phyloP scores from a whole-genome alignment of 1,140 invertebrate genomes.

The Drosophila pallidifrons region DNA sequence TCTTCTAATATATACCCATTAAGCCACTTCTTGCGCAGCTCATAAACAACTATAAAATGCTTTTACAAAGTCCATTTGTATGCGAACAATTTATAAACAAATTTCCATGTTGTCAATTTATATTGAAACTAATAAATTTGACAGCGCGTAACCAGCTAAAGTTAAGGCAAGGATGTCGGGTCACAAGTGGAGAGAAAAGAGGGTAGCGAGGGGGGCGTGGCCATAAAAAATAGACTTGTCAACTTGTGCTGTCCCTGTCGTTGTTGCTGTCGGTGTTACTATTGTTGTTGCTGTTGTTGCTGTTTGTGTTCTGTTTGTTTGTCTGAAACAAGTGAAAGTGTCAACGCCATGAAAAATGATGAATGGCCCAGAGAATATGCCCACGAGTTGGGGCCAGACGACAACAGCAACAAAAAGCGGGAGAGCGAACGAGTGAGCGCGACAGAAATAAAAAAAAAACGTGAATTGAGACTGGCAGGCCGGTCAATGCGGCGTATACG shows the following conservation, averaged over 20 bases:
- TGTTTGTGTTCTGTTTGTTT: slow-evolving; percentile 60
- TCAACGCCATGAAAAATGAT: slow-evolving; percentile 79
- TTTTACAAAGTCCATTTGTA: not conserved
- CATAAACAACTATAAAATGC: not conserved
- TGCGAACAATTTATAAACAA: slow-evolving; percentile 61
- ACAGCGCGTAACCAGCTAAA: slow-evolving; percentile 64
- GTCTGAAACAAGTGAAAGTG: slow-evolving; percentile 79
- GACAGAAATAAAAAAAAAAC: slow-evolving; percentile 5
- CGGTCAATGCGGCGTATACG: slow-evolving; percentile 76
- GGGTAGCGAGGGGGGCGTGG: slow-evolving; percentile 9
- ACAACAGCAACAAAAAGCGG: slow-evolving; percentile 3
- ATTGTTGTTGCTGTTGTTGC: slow-evolving; percentile 28
- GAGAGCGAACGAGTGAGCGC: not conserved
- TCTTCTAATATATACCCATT: not conserved
- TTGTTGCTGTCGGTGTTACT: slow-evolving; percentile 32
- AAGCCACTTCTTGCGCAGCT: not conserved
- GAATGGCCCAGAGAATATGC: slow-evolving; percentile 67
- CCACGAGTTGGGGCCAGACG: slow-evolving; percentile 27
- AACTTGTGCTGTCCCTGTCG: slow-evolving; percentile 42
- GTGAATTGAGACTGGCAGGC: slow-evolving; percentile 48
- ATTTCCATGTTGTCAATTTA: slow-evolving; percentile 78
- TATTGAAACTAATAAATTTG: slow-evolving; percentile 82
- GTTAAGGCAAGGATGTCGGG: slow-evolving; percentile 13
- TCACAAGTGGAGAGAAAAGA: not conserved
- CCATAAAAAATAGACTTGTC: slow-evolving; percentile 74